Evolutionary conservation across 2,888 invertebrate species (phyloP), one percentile per base, ranked within the genome.

Genomic region (Dynastes hyllus): DNA sequence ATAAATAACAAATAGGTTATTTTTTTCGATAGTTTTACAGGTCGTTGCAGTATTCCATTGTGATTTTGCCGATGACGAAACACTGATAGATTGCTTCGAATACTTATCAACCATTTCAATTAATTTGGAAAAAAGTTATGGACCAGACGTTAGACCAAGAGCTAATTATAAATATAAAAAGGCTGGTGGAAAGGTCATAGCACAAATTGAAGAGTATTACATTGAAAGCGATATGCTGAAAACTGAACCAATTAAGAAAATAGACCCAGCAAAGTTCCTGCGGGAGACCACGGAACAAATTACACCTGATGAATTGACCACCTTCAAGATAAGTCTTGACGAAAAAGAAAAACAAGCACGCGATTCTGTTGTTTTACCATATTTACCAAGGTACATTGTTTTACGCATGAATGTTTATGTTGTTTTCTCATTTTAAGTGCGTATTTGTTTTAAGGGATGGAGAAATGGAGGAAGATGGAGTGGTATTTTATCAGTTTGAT

Each of bases 401-500:
- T 32, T 9, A 37, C 45, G 1, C 22, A 16, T 53, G 58, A 29
- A 37, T 63, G 13, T 45, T 71, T 70, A 27, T 9, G 45, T 45
- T 50, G n/a, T 58, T 22, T 29, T 27, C 16, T 32, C 13, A 58
- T 58, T 13, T 58, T 5, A 37, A 58, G 3, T 27, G 32, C 8
- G 16, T 73, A 63, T 79, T 76, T 80, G 77, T 77, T 81, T 81
- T 79, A 81, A 76, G 69, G 53, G 13, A 50, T 1, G 6, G 50
- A n/a, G 13, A 22, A 27, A 81, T 37, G 76, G 79, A 73, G 80
- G 16, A 16, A 0, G 91, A 91, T 80, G 92, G 93, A 61, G 92
- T 92, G 86, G 94, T 96, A 51, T 91, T 93, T 83, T 96, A 96
- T 85, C 91, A 93, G 82, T 94, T 95, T 9, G 96, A 96, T 88